Base-by-base conservation (phyloP, 2,888 invertebrate genomes). In the Nomada fabriciana region DNA sequence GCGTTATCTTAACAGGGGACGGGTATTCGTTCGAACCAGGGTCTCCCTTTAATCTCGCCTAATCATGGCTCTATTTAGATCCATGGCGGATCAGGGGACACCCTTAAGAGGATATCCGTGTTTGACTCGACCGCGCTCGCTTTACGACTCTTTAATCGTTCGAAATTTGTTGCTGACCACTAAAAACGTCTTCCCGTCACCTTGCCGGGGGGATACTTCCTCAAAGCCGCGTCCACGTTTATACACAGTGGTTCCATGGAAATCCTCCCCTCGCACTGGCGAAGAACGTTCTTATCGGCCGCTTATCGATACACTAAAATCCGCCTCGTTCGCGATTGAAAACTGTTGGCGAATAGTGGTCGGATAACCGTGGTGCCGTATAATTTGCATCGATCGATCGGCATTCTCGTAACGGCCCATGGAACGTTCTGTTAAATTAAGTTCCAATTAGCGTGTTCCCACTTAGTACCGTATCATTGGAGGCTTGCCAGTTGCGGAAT, bases 91-190 rank as follows among this genome's bases (percentile, higher is more conserved):
- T 85, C 84, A 43, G 55, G 59, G 76, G 89, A 89, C 87, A 85
- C 91, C 91, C 91, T 93, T 94, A 94, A 94, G 92, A 93, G 93
- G 93, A 92, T 93, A 93, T 93, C 91, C 93, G 91, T 93, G 94
- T 94, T 90, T 89, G 91, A 91, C 86, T 82, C 89, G 90, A 85
- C 88, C 90, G 89, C 88, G 83, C 87, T 90, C 90, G 89, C 86
- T 90, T 91, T 91, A 91, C 90, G 91, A 90, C 90, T 88, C 90
- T 91, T 93, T 93, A 93, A 93, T 93, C 93, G 92, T 80, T 83
- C 86, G 90, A 93, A 57, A 93, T 93, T 93, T 93, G 93, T 92
- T 90, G 88, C 87, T 85, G 84, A 80, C 86, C 80, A 78, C 79
- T 87, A 83, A 86, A 83, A 78, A 87, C 78, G 80, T 88, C 85